Evolutionary conservation across 2,113 vertebrate genomes (phyloP).

Genomic region (Callipepla californica): DNA sequence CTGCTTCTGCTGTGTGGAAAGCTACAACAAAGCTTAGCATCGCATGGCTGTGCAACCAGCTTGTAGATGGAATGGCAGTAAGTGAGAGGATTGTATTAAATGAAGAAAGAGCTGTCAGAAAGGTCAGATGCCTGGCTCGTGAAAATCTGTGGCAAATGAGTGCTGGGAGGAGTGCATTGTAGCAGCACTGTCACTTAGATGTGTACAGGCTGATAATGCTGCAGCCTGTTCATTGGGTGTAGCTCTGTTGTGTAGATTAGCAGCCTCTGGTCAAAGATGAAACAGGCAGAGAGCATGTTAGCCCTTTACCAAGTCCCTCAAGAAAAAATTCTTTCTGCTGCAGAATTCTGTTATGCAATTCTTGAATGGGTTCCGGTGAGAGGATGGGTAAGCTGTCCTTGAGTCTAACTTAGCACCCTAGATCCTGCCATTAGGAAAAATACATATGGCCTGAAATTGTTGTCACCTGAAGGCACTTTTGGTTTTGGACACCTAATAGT

Average conservation of each 20-base stretch:
- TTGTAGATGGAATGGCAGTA: not conserved
- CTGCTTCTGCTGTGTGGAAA: not conserved
- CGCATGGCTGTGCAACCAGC: not conserved
- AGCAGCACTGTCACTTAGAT: not conserved
- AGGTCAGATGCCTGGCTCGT: not conserved
- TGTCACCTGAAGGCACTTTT: not conserved
- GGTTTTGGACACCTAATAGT: not conserved
- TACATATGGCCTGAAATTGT: not conserved
- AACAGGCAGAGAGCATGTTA: not conserved
- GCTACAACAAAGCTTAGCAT: not conserved
- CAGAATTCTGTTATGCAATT: not conserved
- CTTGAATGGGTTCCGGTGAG: not conserved
- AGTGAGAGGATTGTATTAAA: not conserved
- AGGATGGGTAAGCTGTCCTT: not conserved
- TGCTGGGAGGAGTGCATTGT: accelerated
- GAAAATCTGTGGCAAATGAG: not conserved
- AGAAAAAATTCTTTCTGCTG: not conserved
- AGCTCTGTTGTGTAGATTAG: not conserved
- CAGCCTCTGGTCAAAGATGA: not conserved
- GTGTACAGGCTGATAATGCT: not conserved
- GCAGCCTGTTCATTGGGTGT: not conserved
- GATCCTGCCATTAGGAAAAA: not conserved
- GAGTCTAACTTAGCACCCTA: not conserved
- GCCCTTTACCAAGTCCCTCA: not conserved
- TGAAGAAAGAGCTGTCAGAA: not conserved